A percentile compares a stretch with the other conserved stretches of the same genome.
Evolutionary conservation across 2,888 invertebrate species (phyloP).

Genomic region (Holacanthella duospinosa): DNA sequence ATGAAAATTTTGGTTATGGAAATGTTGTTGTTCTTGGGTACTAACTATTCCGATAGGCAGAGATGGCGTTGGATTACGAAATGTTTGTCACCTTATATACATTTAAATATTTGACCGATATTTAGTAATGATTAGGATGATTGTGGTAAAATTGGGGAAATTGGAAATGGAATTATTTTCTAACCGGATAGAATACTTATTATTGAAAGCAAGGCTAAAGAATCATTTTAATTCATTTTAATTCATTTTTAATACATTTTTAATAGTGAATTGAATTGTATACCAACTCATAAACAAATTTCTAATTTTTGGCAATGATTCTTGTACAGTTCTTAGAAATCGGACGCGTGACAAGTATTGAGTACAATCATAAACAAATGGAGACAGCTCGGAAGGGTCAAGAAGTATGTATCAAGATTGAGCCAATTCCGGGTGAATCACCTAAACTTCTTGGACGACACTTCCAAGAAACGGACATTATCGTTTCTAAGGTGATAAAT

Average conservation of each 20-base stretch:
- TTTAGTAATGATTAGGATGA: too few relatives aligned
- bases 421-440: constrained; percentile 92
- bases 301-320: not conserved
- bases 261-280: not conserved
- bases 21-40: too few relatives aligned
- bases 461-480: constrained; percentile 89
- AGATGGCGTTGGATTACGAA: too few relatives aligned
- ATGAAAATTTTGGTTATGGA: too few relatives aligned
- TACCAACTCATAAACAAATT: not conserved
- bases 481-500: constrained; percentile 76
- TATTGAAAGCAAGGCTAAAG: not conserved
- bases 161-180: too few relatives aligned
- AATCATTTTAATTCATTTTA: too few relatives aligned
- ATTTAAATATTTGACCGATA: too few relatives aligned
- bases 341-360: constrained; percentile 88
- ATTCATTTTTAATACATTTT: not conserved
- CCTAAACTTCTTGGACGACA: constrained; percentile 98
- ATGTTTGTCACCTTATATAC: too few relatives aligned
- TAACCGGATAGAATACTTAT: too few relatives aligned
- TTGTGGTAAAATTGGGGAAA: too few relatives aligned
- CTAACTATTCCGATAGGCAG: too few relatives aligned
- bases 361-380: constrained; percentile 87
- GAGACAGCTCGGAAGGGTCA: constrained; percentile 91
- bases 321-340: constrained; percentile 75
- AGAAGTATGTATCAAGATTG: constrained; percentile 94